Conservation (phyloP, 92 coral and sea anemone genomes). For the Phenganax stokvisi region DNA sequence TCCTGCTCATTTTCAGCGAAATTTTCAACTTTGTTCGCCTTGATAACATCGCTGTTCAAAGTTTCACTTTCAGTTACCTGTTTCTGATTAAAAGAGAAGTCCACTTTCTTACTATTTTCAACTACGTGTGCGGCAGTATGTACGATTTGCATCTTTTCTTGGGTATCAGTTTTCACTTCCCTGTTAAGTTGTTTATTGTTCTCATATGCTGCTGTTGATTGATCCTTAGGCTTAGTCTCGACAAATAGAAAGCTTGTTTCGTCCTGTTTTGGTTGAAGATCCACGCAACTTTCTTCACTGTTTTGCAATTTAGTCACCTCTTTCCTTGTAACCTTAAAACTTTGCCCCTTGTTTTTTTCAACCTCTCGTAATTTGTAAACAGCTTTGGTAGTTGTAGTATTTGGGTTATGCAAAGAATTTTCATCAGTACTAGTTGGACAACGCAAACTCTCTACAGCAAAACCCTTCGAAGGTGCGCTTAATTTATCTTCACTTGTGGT, state of each 20-base stretch:
- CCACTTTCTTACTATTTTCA: neutral
- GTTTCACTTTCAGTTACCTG: neutral
- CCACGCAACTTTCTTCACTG: neutral
- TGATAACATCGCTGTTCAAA: neutral
- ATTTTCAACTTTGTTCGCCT: neutral
- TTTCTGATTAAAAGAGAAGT: neutral
- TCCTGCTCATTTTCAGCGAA: neutral
- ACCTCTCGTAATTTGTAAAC: slow-evolving; percentile 28
- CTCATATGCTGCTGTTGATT: neutral
- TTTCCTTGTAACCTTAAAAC: slow-evolving; percentile 19
- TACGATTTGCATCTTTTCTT: neutral
- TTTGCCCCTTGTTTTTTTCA: neutral
- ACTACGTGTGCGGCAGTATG: neutral
- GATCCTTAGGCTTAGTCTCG: neutral
- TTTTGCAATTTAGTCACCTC: neutral
- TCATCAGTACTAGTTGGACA: neutral
- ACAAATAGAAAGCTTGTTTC: slow-evolving; percentile 14
- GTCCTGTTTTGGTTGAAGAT: neutral
- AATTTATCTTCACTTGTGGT: slow-evolving; percentile 9
- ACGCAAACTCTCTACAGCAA: neutral
- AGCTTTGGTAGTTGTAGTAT: slow-evolving; percentile 7
- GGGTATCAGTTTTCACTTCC: neutral
- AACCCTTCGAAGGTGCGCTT: slow-evolving; percentile 6
- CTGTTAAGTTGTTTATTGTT: neutral
- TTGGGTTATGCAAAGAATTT: neutral